A percentile compares a stretch with the other conserved stretches of the same genome.
These are phyloP conservation scores for Bombus sibiricus DNA, from an alignment of 1,140 invertebrate genomes.

Conservation along the genomic window DNA sequence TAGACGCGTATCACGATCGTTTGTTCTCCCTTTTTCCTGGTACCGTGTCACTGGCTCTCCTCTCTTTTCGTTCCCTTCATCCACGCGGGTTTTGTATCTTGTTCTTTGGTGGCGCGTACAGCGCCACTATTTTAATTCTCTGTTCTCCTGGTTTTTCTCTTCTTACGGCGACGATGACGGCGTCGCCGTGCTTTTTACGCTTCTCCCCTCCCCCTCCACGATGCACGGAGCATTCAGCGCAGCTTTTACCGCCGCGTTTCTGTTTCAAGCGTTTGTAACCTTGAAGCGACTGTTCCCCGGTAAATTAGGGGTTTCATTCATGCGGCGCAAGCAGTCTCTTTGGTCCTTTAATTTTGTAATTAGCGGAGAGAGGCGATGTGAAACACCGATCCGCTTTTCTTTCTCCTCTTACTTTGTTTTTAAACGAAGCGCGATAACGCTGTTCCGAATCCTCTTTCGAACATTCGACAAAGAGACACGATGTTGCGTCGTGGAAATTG, in stretches of 20 bases:
- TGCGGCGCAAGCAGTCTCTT: neutral
- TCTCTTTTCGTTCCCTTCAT: too few relatives aligned
- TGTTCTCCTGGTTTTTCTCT: neutral
- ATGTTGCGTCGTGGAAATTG: neutral
- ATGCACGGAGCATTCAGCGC: neutral
- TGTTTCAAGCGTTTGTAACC: conserved; percentile 28
- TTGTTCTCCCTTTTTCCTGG: neutral
- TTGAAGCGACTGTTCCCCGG: neutral
- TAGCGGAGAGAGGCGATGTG: neutral
- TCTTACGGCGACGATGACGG: neutral
- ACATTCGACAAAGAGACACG: neutral
- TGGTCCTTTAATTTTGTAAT: conserved; percentile 20
- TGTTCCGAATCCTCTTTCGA: neutral
- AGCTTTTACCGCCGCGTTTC: conserved; percentile 3
- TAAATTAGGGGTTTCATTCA: conserved; percentile 37
- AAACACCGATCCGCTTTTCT: neutral
- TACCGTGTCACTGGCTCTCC: too few relatives aligned
- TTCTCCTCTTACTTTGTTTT: neutral
- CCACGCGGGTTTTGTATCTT: conserved; percentile 29
- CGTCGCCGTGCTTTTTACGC: neutral
- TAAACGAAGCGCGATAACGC: neutral
- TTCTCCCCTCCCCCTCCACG: neutral
- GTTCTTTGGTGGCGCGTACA: conserved; percentile 10
- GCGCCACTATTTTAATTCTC: conserved; percentile 42
- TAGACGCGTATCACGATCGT: neutral